phyloP scores from a whole-genome alignment of 2,113 vertebrate genomes.

The Pseudolaguvia tuberculata region DNA sequence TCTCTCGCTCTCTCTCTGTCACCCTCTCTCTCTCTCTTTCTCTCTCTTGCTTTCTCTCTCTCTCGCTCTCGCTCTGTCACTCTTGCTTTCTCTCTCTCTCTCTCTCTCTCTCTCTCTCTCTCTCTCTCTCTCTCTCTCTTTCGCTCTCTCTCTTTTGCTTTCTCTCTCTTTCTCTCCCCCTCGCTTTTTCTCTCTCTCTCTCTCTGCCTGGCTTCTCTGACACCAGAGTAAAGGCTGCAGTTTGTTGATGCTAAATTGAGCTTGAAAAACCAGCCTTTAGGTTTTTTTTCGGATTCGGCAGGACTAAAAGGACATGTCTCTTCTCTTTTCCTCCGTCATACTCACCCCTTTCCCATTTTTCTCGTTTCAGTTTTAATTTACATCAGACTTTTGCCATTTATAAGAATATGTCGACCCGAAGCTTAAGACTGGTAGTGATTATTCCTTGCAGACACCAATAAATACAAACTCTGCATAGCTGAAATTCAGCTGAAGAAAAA shows the following conservation, averaged over 20 bases:
- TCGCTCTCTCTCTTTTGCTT: background rate
- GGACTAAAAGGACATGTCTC: constrained; percentile 19
- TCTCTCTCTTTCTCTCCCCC: constrained; percentile 17
- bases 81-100: too few relatives aligned
- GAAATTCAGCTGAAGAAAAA: background rate
- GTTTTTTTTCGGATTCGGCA: constrained; percentile 27
- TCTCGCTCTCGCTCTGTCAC: too few relatives aligned
- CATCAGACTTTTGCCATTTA: background rate
- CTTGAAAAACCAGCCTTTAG: constrained; percentile 57
- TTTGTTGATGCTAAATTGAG: constrained; percentile 58
- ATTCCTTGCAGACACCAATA: background rate
- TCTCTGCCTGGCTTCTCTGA: constrained; percentile 27
- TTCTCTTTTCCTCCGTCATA: constrained; percentile 2
- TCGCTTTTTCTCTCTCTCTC: too few relatives aligned
- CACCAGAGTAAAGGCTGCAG: constrained; percentile 34
- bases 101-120: background rate
- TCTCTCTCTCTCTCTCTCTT: too few relatives aligned
- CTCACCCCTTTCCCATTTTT: background rate
- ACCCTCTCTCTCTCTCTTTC: background rate
- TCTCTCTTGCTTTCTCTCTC: too few relatives aligned
- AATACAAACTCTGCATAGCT: constrained; percentile 26
- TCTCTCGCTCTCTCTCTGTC: too few relatives aligned
- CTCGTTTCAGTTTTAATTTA: background rate
- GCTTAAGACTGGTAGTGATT: constrained; percentile 43
- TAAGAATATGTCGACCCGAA: constrained; percentile 23